Conservation (phyloP, 2,888 invertebrate genomes). For the Leucania comma region DNA sequence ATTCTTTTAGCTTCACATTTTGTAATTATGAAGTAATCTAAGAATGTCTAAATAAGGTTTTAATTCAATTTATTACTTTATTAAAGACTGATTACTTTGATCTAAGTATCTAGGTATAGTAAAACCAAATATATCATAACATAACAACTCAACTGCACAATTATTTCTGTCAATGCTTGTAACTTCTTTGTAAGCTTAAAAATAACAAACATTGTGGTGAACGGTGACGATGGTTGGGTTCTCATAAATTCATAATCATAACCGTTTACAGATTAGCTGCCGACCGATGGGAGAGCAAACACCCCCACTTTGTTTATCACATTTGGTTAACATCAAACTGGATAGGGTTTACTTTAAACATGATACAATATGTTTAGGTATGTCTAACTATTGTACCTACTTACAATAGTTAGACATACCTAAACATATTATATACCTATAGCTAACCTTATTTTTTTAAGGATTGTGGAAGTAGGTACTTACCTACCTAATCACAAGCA, state of each 20-base stretch:
- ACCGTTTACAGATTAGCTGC: slow-evolving; percentile 67
- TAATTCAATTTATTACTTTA: neutral
- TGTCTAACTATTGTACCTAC: neutral
- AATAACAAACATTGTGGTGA: slow-evolving; percentile 53
- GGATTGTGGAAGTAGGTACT: too few relatives aligned
- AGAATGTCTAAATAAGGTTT: neutral
- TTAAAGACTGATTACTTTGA: neutral
- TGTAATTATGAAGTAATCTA: too few relatives aligned
- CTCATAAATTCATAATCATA: slow-evolving; percentile 66
- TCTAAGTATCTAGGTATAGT: neutral
- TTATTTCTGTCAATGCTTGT: slow-evolving; percentile 34
- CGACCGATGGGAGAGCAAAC: slow-evolving; percentile 67
- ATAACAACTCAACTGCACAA: slow-evolving; percentile 22
- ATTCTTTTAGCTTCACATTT: too few relatives aligned
- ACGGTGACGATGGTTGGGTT: slow-evolving; percentile 55
- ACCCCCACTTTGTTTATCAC: slow-evolving; percentile 71
- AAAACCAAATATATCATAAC: slow-evolving; percentile 17
- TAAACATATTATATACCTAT: too few relatives aligned
- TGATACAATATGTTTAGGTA: slow-evolving; percentile 31
- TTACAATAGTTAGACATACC: too few relatives aligned
- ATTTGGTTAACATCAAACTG: slow-evolving; percentile 74
- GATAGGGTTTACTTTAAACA: slow-evolving; percentile 56
- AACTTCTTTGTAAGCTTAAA: slow-evolving; percentile 47
- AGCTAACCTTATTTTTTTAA: neutral
- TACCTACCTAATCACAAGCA: too few relatives aligned